A percentile compares a stretch with the other conserved stretches of the same genome.
Evolutionary conservation across 1,140 invertebrate genomes (phyloP).

Genomic region (Spodoptera frugiperda): DNA sequence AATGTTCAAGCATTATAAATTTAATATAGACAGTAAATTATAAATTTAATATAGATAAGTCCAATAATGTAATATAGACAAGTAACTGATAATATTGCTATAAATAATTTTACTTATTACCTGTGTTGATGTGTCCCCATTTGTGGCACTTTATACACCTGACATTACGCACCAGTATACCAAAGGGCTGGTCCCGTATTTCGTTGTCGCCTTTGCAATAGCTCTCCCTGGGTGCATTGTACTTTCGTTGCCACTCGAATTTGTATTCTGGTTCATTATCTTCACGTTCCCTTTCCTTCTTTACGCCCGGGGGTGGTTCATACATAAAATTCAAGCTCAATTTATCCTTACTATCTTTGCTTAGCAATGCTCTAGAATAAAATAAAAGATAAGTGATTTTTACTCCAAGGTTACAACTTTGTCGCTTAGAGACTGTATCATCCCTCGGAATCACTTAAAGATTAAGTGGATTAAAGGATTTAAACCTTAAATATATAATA

Average conservation of each 20-base stretch:
- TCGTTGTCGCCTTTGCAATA: conserved; percentile 98
- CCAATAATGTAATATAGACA: no score
- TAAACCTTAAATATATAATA: no score
- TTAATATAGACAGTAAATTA: no score
- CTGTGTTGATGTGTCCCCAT: conserved; percentile 99
- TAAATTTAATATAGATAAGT: no score
- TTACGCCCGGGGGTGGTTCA: conserved; percentile 98
- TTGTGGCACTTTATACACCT: conserved; percentile 99
- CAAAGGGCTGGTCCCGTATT: conserved; percentile 99
- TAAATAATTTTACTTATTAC: conserved; percentile 79
- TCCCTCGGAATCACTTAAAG: no score
- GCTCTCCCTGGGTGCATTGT: conserved; percentile 98
- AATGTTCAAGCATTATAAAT: no score
- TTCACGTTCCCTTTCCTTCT: conserved; percentile 95
- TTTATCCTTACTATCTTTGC: conserved; percentile 99
- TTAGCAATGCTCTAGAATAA: conserved; percentile 94
- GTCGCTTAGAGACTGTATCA: no score
- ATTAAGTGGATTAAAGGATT: no score
- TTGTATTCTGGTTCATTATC: conserved; percentile 98
- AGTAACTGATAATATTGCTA: no score
- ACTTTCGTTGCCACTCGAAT: conserved; percentile 99
- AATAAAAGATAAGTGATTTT: not conserved
- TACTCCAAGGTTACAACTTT: no score
- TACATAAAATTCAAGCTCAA: conserved; percentile 99
- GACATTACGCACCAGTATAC: conserved; percentile 98